phyloP scores from a whole-genome alignment of 2,113 vertebrate genomes.

The Bucco capensis region DNA sequence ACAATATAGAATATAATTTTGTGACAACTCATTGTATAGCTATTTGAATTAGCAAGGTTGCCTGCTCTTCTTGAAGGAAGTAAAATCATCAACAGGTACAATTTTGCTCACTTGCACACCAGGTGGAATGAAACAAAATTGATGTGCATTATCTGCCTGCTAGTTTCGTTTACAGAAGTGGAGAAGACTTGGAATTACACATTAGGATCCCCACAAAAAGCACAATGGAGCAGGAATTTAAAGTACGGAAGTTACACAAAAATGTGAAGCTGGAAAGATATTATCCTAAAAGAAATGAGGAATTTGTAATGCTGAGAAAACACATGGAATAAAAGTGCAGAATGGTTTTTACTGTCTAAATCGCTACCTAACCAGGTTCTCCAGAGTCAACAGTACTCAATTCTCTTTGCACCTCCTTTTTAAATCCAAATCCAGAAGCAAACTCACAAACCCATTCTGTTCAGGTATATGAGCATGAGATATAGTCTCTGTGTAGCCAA shows the following conservation, averaged over 20 bases:
- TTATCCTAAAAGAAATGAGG: neutral
- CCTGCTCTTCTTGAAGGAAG: neutral
- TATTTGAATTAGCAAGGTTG: neutral
- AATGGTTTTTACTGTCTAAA: neutral
- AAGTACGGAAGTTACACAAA: neutral
- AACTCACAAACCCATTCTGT: neutral
- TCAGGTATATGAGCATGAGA: neutral
- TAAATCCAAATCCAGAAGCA: neutral
- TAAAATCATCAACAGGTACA: neutral
- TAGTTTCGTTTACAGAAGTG: neutral
- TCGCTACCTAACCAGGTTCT: neutral
- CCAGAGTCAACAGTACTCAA: neutral
- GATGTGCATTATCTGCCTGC: neutral
- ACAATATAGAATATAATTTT: neutral
- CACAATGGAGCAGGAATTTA: neutral
- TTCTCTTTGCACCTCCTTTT: neutral
- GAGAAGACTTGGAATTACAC: neutral
- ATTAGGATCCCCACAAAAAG: neutral
- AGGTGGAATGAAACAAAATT: neutral
- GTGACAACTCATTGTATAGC: neutral
- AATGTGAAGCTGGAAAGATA: neutral
- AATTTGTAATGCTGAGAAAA: neutral
- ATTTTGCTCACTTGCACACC: neutral
- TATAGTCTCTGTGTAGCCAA: neutral
- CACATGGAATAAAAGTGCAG: neutral